Conservation (phyloP, 2,113 vertebrate species). For the Loxodonta africana region DNA sequence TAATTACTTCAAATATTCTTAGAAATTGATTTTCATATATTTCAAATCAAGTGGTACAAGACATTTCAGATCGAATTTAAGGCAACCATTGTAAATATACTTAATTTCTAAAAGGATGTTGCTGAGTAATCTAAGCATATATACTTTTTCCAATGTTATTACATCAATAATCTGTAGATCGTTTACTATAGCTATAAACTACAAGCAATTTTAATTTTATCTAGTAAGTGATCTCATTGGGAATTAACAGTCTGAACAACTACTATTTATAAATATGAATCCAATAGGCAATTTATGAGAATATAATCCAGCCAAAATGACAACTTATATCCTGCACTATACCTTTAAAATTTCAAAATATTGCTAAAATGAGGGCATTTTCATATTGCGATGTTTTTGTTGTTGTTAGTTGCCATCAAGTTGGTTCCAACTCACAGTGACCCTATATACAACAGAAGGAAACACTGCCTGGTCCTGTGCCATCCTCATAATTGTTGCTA, state of each 20-base stretch:
- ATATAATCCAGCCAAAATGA: background rate
- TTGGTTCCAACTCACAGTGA: no score
- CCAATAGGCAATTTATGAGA: background rate
- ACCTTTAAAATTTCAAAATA: background rate
- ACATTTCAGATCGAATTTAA: constrained; percentile 1
- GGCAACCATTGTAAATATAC: background rate
- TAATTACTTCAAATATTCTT: background rate
- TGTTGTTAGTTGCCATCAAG: no score
- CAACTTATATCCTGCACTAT: background rate
- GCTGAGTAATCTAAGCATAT: background rate
- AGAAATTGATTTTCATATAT: constrained; percentile 5
- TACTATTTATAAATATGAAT: constrained; percentile 36
- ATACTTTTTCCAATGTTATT: background rate
- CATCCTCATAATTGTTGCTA: no score
- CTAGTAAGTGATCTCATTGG: background rate
- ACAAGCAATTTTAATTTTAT: constrained; percentile 16
- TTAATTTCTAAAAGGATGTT: constrained; percentile 4
- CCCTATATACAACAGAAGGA: no score
- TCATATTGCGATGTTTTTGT: background rate
- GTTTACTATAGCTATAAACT: background rate
- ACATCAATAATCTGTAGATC: background rate
- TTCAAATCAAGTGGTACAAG: background rate
- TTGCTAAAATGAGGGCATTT: background rate
- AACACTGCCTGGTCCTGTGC: no score
- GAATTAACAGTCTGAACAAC: background rate